Conservation (phyloP, 2,888 invertebrate genomes). For the Pyrochroa serraticornis region DNA sequence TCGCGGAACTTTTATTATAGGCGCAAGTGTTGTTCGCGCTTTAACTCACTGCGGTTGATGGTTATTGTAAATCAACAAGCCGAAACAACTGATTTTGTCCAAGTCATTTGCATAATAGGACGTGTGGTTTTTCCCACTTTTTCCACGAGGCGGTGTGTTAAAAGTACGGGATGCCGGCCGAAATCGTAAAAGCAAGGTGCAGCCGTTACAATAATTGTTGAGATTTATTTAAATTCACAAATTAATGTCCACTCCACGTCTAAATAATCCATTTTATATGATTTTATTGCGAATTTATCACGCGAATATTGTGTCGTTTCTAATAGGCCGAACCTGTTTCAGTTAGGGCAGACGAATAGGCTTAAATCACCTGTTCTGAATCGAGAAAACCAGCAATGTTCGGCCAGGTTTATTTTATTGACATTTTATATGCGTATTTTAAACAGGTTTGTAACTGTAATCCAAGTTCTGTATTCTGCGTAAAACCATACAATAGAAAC, state of each 20-base stretch:
- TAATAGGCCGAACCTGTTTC: constrained; percentile 1
- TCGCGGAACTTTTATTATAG: constrained; percentile 17
- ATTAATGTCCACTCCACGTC: not conserved
- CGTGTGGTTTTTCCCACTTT: constrained; percentile 11
- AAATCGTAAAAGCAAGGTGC: too few relatives aligned
- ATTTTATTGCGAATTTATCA: not conserved
- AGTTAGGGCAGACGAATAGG: not conserved
- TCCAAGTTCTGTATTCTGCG: constrained; percentile 25
- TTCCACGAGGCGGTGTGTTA: not conserved
- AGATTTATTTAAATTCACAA: not conserved
- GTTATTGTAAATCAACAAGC: too few relatives aligned
- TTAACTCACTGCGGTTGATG: too few relatives aligned
- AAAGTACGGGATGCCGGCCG: too few relatives aligned
- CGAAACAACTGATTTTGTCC: too few relatives aligned
- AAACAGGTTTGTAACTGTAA: constrained; percentile 38
- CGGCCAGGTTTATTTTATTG: constrained; percentile 33
- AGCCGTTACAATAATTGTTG: not conserved
- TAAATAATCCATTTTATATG: not conserved
- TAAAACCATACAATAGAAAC: constrained; percentile 24
- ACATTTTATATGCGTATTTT: constrained; percentile 29
- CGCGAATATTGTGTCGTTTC: not conserved
- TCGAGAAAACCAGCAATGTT: constrained; percentile 9
- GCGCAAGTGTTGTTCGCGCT: too few relatives aligned
- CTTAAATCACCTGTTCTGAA: constrained; percentile 12
- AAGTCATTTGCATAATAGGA: constrained; percentile 12